Evolutionary conservation across 2,888 invertebrate genomes (phyloP), one percentile per base, ranked within the genome.

Genomic region (Plagodis pulveraria): DNA sequence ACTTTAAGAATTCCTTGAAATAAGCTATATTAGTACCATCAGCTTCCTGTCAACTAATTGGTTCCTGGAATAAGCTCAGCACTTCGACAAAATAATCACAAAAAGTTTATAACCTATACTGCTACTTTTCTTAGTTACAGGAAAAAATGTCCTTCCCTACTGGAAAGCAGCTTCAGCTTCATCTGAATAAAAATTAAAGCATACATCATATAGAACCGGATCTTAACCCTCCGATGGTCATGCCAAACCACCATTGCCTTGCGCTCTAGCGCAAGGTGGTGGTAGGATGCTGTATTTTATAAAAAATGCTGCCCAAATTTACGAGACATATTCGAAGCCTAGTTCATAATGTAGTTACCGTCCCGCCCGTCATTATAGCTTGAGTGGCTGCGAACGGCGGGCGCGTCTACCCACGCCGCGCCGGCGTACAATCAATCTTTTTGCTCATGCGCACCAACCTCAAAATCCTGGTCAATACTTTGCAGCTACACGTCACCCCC

Each of bases 401-500:
- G 75, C 69, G 60, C 73, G 75, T 74, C 79, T 71, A 75, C 73
- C 76, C 74, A 54, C 56, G 58, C 32, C 12, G n/a, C 47, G 58
- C 32, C 12, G n/a, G 45, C 22, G 22, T 22, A 57, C 58, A 65
- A 80, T 85, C 86, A 70, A 84, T 86, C 70, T 40, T 52, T 43
- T 48, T 55, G 70, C 83, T 82, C 84, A 77, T 80, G 87, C 88
- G 85, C 77, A 11, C 48, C 45, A 36, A 5, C 49, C 35, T 49
- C 56, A 44, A 42, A 42, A n/a, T 42, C 50, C 42, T 8, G 59
- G 33, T 60, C 89, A 66, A 87, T 89, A 86, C 72, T 58, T 62
- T 66, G 61, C 62, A 71, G 70, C 69, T 69, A 78, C 81, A 83
- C 86, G 85, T 85, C 86, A 85, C 82, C 84, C 84, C 80, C 67